A percentile compares a stretch with the other conserved stretches of the same genome.
Conservation (phyloP, 2,888 invertebrate genomes). For the Phyllotreta cruciferae region DNA sequence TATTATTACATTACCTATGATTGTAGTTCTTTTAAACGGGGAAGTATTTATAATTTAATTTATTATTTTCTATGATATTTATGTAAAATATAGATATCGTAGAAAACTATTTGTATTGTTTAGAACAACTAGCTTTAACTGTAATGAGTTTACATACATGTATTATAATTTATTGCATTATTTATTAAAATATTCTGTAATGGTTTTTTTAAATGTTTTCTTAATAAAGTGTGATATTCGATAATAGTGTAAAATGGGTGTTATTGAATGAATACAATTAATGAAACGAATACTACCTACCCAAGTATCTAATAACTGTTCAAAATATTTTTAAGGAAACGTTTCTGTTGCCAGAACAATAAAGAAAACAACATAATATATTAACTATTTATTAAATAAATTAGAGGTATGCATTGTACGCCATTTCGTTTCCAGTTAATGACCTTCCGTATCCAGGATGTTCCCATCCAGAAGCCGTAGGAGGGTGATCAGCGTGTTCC, state of each 20-base stretch:
- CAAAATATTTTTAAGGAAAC: too few species aligned
- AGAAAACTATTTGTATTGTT: too few species aligned
- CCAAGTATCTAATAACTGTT: too few species aligned
- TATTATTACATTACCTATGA: too few species aligned
- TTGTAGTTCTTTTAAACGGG: too few species aligned
- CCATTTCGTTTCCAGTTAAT: constrained; percentile 67
- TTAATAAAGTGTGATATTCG: constrained; percentile 12
- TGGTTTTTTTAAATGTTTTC: constrained; percentile 1
- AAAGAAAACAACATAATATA: too few species aligned
- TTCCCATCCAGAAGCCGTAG: constrained; percentile 56
- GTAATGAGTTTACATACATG: background rate
- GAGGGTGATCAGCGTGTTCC: constrained; percentile 65
- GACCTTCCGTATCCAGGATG: constrained; percentile 70
- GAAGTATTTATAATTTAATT: too few species aligned
- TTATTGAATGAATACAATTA: background rate
- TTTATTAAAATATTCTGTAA: background rate
- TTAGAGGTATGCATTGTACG: constrained; percentile 62
- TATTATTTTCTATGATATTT: too few species aligned
- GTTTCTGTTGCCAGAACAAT: too few species aligned
- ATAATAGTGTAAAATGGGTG: background rate
- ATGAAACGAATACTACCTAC: too few species aligned
- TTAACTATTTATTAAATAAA: constrained; percentile 51
- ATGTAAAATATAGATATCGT: too few species aligned
- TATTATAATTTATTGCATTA: constrained; percentile 4
- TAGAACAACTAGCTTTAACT: too few species aligned